Conservation (phyloP, 1,140 invertebrate species). For the Babylonia areolata region DNA sequence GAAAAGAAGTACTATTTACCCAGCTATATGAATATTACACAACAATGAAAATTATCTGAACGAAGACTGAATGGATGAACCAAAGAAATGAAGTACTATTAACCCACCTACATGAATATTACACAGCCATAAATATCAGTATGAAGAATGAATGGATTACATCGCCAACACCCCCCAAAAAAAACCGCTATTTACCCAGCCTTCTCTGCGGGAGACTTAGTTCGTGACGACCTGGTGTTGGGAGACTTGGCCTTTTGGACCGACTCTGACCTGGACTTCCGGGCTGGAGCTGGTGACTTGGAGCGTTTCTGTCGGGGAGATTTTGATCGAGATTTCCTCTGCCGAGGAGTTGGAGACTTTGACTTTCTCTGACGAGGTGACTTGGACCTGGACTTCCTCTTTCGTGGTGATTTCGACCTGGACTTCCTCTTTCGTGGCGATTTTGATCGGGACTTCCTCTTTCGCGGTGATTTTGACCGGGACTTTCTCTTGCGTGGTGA, state of each 20-base stretch:
- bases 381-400: slow-evolving; percentile 21
- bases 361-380: slow-evolving; percentile 32
- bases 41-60: no score
- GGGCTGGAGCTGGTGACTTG: slow-evolving; percentile 3
- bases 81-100: no score
- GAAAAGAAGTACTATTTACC: no score
- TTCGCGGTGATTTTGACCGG: slow-evolving; percentile 17
- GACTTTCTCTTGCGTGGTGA: slow-evolving; percentile 5
- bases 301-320: slow-evolving; percentile 3
- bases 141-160: no score
- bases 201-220: not conserved
- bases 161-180: no score
- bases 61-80: no score
- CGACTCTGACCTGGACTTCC: slow-evolving; percentile 13
- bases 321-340: slow-evolving; percentile 22
- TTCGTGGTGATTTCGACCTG: slow-evolving; percentile 20
- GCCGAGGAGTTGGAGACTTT: slow-evolving; percentile 1
- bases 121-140: no score
- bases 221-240: slow-evolving; percentile 12
- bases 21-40: no score
- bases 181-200: not conserved
- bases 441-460: slow-evolving; percentile 27
- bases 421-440: slow-evolving; percentile 3
- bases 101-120: no score
- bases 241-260: not conserved